Conservation (phyloP, 2,797 vertebrate genomes). For the Sarcophilus harrisii region DNA sequence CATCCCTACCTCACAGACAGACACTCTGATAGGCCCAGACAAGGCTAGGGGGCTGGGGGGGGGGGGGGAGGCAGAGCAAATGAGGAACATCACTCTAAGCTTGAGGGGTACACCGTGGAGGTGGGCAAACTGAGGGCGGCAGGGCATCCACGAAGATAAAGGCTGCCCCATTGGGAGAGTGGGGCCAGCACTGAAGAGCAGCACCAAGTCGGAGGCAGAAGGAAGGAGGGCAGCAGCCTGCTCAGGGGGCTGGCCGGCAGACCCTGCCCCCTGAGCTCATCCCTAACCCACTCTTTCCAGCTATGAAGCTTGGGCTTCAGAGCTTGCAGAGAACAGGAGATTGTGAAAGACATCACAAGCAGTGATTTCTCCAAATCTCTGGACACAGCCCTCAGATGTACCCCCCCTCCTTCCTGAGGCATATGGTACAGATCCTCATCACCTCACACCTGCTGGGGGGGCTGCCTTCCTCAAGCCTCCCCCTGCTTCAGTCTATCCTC, state of each 20-base stretch:
- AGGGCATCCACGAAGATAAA: neutral
- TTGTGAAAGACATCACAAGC: conserved; percentile 18
- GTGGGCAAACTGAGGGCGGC: neutral
- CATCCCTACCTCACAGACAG: neutral
- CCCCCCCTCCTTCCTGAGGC: neutral
- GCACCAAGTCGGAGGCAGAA: neutral
- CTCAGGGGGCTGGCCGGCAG: neutral
- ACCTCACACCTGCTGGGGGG: neutral
- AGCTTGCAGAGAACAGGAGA: neutral
- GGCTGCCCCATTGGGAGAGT: neutral
- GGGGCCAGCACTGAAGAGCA: neutral
- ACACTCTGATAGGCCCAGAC: rapidly evolving
- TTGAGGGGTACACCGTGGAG: neutral
- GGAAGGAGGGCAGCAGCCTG: neutral
- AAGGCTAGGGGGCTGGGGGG: no score
- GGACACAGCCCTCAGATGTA: neutral
- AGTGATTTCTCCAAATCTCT: conserved; percentile 5
- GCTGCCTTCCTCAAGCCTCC: neutral
- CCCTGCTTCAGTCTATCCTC: neutral
- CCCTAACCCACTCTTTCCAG: conserved; percentile 1
- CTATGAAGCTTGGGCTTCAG: conserved; percentile 9
- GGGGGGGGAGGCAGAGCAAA: no score
- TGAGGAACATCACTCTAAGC: no score
- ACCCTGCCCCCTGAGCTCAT: neutral
- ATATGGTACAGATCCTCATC: neutral